Conservation (phyloP, 2,797 vertebrate genomes). For the Uromys caudimaculatus region DNA sequence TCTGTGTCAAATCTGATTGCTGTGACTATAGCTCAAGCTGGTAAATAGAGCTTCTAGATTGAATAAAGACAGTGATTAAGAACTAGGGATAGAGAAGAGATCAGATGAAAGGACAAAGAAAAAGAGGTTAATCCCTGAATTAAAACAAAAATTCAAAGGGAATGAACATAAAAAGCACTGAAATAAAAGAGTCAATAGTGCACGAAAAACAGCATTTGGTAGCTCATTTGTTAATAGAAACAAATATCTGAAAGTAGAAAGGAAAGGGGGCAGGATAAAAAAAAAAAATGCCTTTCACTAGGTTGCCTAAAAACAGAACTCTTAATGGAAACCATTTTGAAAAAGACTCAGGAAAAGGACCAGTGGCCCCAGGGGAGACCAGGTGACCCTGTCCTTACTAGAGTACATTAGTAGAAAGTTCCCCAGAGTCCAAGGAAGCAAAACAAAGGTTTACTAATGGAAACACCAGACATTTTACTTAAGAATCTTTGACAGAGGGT, state of each 20-base stretch:
- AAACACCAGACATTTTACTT: slow-evolving; percentile 36
- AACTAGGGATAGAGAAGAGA: slow-evolving; percentile 24
- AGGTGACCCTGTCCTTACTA: not conserved
- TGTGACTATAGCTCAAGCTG: not conserved
- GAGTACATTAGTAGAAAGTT: not conserved
- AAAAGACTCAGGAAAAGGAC: not conserved
- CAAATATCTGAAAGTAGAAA: slow-evolving; percentile 33
- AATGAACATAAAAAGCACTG: not conserved
- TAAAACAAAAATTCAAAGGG: slow-evolving; percentile 61
- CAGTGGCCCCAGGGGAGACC: not conserved
- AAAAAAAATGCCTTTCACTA: not conserved
- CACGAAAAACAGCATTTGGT: not conserved
- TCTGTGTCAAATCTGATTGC: slow-evolving; percentile 51
- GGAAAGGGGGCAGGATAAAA: not conserved
- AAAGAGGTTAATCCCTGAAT: slow-evolving; percentile 21
- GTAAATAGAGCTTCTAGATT: slow-evolving; percentile 33
- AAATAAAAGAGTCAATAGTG: not conserved
- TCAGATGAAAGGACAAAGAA: slow-evolving; percentile 36
- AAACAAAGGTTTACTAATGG: not conserved
- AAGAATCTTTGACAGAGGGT: slow-evolving; percentile 28
- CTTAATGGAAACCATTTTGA: not conserved
- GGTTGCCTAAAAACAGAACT: not conserved
- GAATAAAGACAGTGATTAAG: slow-evolving; percentile 44
- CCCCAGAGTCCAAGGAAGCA: slow-evolving; percentile 16
- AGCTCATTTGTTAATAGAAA: not conserved